Base-by-base conservation (phyloP, 2,888 invertebrate genomes). In the Athalia cordata region DNA sequence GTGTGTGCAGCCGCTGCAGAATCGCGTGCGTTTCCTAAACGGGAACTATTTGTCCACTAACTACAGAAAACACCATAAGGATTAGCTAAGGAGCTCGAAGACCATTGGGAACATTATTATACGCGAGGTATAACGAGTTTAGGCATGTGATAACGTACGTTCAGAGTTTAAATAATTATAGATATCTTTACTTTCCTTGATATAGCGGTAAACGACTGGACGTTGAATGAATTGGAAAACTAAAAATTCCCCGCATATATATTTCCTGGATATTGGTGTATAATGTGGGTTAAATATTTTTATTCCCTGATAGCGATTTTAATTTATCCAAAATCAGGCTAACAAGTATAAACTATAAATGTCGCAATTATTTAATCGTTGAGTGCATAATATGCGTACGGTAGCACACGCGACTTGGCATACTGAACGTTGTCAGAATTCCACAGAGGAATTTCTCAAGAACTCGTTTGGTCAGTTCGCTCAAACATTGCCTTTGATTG, bases 391-490 rank as follows among this genome's bases (percentile, higher is more conserved):
- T 52, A 68, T 7, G 13, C 82, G 80, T 81, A 84, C 84, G 82
- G 83, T 85, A 86, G 84, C 82, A 82, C 85, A 81, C 83, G 83
- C 81, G 83, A 84, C 81, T 82, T 84, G 82, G 84, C 85, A 84
- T 83, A 84, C 83, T 83, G 84, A 86, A 85, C 87, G 86, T 85
- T 83, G 85, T 82, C 85, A 83, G 83, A 86, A 88, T 88, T 87
- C 88, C 86, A 83, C 81, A 85, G 85, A 86, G 86, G 85, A 86
- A 86, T 87, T 88, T 87, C 87, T 86, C 85, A 85, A 86, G 85
- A 88, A 88, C 88, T 85, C 85, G 88, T 87, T 87, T 86, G 86
- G 84, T 85, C 84, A 84, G 84, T 83, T 85, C 79, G 82, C 68
- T 43, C 29, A 55, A 68, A 29, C 43, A 52, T 68, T 43, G 11